Evolutionary conservation across 2,113 vertebrate genomes (phyloP), one percentile per base, ranked within the genome.

Genomic region (Eleginops maclovinus): DNA sequence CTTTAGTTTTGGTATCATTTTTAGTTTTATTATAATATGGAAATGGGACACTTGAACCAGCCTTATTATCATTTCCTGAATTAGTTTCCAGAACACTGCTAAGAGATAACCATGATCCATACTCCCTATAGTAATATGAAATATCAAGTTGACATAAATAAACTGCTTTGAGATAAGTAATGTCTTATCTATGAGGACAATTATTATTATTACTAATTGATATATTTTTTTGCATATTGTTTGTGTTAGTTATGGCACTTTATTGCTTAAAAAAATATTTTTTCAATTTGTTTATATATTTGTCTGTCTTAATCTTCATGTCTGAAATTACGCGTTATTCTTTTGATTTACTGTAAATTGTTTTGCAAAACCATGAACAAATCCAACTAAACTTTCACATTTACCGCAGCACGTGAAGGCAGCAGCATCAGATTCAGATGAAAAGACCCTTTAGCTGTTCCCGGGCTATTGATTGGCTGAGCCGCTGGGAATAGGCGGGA

Each of bases 401-500:
- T 73, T 60, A 15, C 84, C 4, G 49, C 58, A 40, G 69, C 54
- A 9, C 66, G 0, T 87, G 80, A 91, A 87, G 36, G 80, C 84
- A 77, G 41, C 88, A 83, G 22, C 74, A 62, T 31, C 87, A 80
- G 69, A 75, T 44, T 84, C 60, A 22, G 49, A 80, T 11, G n/a
- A 49, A 19, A 77, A 60, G 41, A 28, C 56, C 73, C 12, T 43
- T 31, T 66, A 44, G 31, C 47, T 67, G 31, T 26, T 72, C 40
- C 60, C 16, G 40, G 40, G n/a, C 15, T 46, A 14, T 77, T 67
- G 81, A 89, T 93, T 93, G 90, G 92, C 80, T 63, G 67, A 60
- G n/a, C 15, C 15, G 9, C 17, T 14, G 13, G 17, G 24, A 21
- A 76, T 61, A 46, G 85, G 92, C 89, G 77, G 90, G 49, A 78